Percentiles rank a stretch among this genome's conserved stretches.
Evolutionary conservation across 2,888 invertebrate species (phyloP).

Genomic region (Lepetodrilus schrolli): DNA sequence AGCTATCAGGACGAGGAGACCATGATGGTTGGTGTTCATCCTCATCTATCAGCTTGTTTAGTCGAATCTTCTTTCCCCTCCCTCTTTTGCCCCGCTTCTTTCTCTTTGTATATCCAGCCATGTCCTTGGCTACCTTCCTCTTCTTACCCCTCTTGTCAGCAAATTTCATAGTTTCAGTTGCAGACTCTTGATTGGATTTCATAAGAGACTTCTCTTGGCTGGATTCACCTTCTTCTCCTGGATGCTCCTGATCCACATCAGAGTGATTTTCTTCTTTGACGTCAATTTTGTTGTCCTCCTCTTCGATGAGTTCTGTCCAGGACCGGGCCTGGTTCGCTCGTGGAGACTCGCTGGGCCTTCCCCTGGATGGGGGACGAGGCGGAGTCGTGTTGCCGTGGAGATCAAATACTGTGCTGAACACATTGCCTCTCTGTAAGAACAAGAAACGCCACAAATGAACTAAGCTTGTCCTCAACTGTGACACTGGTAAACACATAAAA

Average conservation of each 20-base stretch:
- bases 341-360: not conserved
- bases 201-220: too few species aligned
- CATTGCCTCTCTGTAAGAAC: too few species aligned
- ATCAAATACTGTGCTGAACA: too few species aligned
- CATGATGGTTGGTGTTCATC: not conserved
- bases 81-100: not conserved
- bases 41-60: not conserved
- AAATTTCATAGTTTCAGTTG: not conserved
- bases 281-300: not conserved
- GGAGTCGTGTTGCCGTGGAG: too few species aligned
- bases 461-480: too few species aligned
- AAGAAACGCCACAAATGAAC: too few species aligned
- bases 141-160: not conserved
- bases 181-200: not conserved
- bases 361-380: too few species aligned
- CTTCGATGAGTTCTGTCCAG: slow-evolving; percentile 1
- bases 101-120: not conserved
- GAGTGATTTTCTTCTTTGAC: too few species aligned
- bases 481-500: too few species aligned
- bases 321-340: not conserved
- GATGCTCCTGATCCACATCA: not conserved
- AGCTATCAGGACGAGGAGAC: slow-evolving; percentile 1
- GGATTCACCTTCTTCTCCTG: not conserved
- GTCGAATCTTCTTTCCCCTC: not conserved
- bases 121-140: not conserved